Evolutionary conservation across 1,140 invertebrate species (phyloP).

Genomic region (Bombus terrestris): DNA sequence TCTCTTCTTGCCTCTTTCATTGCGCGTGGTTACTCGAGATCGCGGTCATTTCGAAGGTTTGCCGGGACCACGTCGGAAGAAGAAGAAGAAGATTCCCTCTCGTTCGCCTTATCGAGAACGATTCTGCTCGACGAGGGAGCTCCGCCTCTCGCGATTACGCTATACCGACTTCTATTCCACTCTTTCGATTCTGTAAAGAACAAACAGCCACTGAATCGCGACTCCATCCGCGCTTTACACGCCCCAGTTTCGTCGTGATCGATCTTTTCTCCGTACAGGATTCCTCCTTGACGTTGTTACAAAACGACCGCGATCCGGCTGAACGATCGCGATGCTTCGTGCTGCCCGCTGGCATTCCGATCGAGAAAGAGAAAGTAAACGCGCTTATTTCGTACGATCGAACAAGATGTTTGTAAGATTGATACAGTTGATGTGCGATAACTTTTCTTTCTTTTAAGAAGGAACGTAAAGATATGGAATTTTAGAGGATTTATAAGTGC

Average conservation of each 20-base stretch:
- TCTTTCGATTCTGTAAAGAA: constrained; percentile 42
- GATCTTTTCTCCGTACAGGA: constrained; percentile 19
- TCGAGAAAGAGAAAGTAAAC: constrained; percentile 43
- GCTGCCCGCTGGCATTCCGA: constrained; percentile 5
- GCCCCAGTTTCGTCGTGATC: constrained; percentile 53
- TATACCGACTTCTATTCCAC: constrained; percentile 28
- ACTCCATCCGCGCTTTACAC: constrained; percentile 13
- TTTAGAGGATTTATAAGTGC: no score
- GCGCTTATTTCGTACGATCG: neutral
- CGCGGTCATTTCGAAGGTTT: constrained; percentile 51
- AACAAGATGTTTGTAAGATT: neutral
- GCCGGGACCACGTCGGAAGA: neutral
- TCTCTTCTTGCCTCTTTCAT: neutral
- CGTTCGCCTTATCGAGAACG: constrained; percentile 60
- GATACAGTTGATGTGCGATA: neutral
- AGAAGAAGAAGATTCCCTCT: constrained; percentile 49
- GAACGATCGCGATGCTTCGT: constrained; percentile 22
- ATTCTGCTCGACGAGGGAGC: constrained; percentile 43
- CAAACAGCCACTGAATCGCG: constrained; percentile 1
- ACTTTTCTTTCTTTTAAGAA: neutral
- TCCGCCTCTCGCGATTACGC: constrained; percentile 49
- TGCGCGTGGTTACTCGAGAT: constrained; percentile 44
- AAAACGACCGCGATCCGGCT: constrained; percentile 26
- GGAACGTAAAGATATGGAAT: neutral
- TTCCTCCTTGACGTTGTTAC: constrained; percentile 28